Evolutionary conservation across 2,888 invertebrate genomes (phyloP).

Genomic region (Tipula lateralis): DNA sequence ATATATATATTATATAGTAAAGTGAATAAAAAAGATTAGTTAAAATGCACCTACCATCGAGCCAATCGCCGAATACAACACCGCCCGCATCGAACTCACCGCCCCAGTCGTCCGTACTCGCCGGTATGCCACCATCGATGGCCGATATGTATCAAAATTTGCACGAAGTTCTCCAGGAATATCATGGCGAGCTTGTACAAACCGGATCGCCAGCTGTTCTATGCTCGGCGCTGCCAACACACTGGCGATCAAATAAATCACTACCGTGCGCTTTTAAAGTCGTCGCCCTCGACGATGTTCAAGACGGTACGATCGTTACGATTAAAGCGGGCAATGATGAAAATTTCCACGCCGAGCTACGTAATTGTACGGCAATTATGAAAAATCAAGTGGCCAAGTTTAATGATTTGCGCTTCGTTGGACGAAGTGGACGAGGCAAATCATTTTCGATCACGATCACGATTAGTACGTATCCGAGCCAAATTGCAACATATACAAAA

Average conservation of each 20-base stretch:
- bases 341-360: slow-evolving; percentile 90
- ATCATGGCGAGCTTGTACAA: slow-evolving; percentile 87
- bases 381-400: slow-evolving; percentile 98
- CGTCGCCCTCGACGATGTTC: slow-evolving; percentile 86
- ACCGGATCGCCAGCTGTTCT: slow-evolving; percentile 94
- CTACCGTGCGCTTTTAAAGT: slow-evolving; percentile 95
- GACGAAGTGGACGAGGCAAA: slow-evolving; percentile 94
- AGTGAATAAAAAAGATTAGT: not conserved
- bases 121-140: slow-evolving; percentile 56
- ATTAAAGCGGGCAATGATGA: slow-evolving; percentile 97
- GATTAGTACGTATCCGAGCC: slow-evolving; percentile 71
- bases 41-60: slow-evolving; percentile 40
- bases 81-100: slow-evolving; percentile 31
- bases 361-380: slow-evolving; percentile 91
- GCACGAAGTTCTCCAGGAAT: slow-evolving; percentile 76
- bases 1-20: not conserved
- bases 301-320: slow-evolving; percentile 90
- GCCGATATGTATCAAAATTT: slow-evolving; percentile 70
- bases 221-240: slow-evolving; percentile 88
- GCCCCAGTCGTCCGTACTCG: slow-evolving; percentile 32
- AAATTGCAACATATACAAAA: slow-evolving; percentile 90
- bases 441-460: slow-evolving; percentile 93
- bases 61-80: slow-evolving; percentile 39
- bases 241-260: slow-evolving; percentile 98
- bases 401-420: slow-evolving; percentile 96